These are phyloP conservation scores for Morpho achilles DNA, from an alignment of 2,888 invertebrate genomes.

Conservation along the genomic window DNA sequence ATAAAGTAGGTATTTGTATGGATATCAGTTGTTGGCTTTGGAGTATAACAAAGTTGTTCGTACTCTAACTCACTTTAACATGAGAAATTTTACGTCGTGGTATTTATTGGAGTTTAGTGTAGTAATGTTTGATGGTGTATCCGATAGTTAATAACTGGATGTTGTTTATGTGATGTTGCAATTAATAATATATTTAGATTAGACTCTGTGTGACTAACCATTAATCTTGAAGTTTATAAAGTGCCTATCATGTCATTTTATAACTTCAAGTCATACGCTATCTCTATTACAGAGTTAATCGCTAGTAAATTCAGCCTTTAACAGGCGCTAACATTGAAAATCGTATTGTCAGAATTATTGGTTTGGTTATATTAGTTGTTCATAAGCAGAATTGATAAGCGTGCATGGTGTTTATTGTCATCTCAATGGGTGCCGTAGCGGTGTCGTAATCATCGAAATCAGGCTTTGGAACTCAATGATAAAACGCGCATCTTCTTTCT, in stretches of 20 bases:
- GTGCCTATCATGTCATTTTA: conserved; percentile 33
- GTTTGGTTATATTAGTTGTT: conserved; percentile 30
- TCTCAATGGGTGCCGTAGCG: conserved; percentile 43
- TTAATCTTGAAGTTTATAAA: conserved; percentile 52
- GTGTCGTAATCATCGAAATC: conserved; percentile 34
- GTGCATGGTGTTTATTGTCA: conserved; percentile 55
- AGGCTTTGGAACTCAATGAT: conserved; percentile 32
- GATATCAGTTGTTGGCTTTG: conserved; percentile 31
- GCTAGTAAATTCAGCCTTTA: conserved; percentile 34
- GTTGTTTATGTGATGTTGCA: conserved; percentile 76
- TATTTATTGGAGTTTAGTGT: conserved; percentile 55
- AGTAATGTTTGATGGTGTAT: conserved; percentile 72
- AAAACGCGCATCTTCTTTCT: conserved; percentile 21
- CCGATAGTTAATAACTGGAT: conserved; percentile 69
- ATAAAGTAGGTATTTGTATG: conserved; percentile 68
- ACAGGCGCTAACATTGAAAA: conserved; percentile 32
- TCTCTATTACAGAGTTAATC: conserved; percentile 32
- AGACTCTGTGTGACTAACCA: conserved; percentile 62
- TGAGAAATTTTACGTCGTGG: conserved; percentile 39
- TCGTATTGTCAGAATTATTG: conserved; percentile 30
- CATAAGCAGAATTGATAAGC: conserved; percentile 25
- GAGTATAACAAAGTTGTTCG: conserved; percentile 25
- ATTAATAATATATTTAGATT: conserved; percentile 58
- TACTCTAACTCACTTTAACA: conserved; percentile 27
- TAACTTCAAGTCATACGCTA: conserved; percentile 45